Evolutionary conservation across 1,140 invertebrate genomes (phyloP), one percentile per base, ranked within the genome.

Genomic region (Brachionus koreanus): DNA sequence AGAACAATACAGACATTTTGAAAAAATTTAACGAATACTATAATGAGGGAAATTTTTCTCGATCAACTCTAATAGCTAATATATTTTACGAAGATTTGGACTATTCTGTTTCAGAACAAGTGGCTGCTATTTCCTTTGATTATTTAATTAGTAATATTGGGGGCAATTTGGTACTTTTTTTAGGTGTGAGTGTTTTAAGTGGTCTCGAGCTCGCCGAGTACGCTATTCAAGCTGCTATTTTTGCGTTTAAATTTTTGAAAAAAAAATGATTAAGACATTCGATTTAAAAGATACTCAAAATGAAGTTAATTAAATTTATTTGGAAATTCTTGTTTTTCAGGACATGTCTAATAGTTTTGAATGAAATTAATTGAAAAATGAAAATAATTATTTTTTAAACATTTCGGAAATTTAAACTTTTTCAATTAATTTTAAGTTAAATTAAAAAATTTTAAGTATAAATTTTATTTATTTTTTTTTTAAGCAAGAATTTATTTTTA

Each of bases 81-180:
- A 65, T 79, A 42, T 79, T 79, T 43, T 79, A 19, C 61, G 76
- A 79, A 25, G 49, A 57, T 29, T 65, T 79, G 37, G 76, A 61
- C 23, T 35, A 61, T 39, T 65, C 33, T 23, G 19, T 65, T 23
- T 13, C 61, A 2, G 33, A 57, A 33, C 35, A 79, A 79, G 76
- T 79, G 12, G 25, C 76, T 3, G 46, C 49, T n/a, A 16, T 79
- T 10, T 39, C 49, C 7, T 79, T 65, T 19, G 76, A 79, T 65
- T 19, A 39, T 33, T 65, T 79, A 23, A 39, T 79, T 12, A 43
- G 76, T 13, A 61, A 37, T 61, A 65, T 79, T 19, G 76, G 76
- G 13, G 76, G 76, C 5, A 79, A 79, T 79, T 65, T 79, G 12
- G 76, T 16, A n/a, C 49, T 79, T 61, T 79, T 61, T 79, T 61